Base-by-base conservation (phyloP, 2,797 vertebrate species). In the Labroides dimidiatus region DNA sequence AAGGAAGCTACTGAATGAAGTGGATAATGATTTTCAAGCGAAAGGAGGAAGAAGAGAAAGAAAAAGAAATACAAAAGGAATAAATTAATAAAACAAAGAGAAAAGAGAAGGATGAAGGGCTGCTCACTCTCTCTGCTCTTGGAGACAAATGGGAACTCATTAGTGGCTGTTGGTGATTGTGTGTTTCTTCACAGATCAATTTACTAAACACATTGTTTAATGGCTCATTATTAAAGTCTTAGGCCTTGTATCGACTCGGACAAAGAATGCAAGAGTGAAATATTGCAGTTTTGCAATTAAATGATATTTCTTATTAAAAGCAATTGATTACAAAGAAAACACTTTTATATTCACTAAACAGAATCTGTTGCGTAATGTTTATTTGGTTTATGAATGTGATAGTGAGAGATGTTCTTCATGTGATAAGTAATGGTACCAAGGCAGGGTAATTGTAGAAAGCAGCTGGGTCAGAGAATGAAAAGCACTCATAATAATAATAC, bases 81-180 rank as follows among this genome's bases (percentile, higher is more conserved):
- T 53, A 72, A 79, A 85, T 80, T 51, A 76, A 73, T 56, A 53
- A 60, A 74, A 57, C 2, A 12, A 39, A 75, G 64, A 66, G 56
- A 57, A 48, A 69, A 56, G 23, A 74, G 81, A 69, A 59, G 76
- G 78, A 87, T 76, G 72, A 78, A 81, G 53, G 63, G 63, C 79
- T 65, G 69, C 71, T 84, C 78, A n/a, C 73, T 69, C 66, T 51
- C 72, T 75, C 68, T 20, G 51, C 72, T 85, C 68, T 73, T 79
- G 41, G 78, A 92, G 91, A 94, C 90, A 91, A 93, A 94, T 93
- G 89, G 77, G 90, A 89, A 86, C 85, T 94, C 92, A 94, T 93
- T 92, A 95, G 90, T 90, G 93, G 92, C 81, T 93, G 94, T 91
- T 95, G 94, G 95, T 95, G 94, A 95, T 93, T 92, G 92, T 87